phyloP scores from a whole-genome alignment of 2,797 vertebrate genomes.

The Chiroxiphia lanceolata region DNA sequence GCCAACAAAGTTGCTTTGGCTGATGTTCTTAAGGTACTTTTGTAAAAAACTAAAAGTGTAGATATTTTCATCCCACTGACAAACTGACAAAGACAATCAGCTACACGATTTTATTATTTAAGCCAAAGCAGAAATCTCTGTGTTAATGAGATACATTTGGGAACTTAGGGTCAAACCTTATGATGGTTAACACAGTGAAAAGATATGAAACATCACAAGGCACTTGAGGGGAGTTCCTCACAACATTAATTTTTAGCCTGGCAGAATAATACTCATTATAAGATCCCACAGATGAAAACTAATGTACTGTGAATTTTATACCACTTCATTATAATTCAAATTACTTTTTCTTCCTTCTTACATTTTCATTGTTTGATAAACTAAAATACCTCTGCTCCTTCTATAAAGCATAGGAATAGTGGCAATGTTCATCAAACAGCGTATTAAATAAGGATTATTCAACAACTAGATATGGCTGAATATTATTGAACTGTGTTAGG shows the following conservation, averaged over 20 bases:
- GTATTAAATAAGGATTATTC: not conserved
- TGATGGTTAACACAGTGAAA: slow-evolving; percentile 40
- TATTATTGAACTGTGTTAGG: not conserved
- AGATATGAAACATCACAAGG: slow-evolving; percentile 60
- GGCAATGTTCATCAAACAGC: not conserved
- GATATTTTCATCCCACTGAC: not conserved
- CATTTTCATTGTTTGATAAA: slow-evolving; percentile 64
- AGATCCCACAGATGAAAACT: slow-evolving; percentile 73
- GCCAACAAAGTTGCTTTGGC: not conserved
- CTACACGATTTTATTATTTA: not conserved
- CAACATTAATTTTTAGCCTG: slow-evolving; percentile 75
- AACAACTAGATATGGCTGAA: not conserved
- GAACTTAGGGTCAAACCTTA: slow-evolving; percentile 26
- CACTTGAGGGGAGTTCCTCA: slow-evolving; percentile 67
- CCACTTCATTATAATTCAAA: slow-evolving; percentile 75
- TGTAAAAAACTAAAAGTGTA: not conserved
- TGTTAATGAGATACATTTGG: slow-evolving; percentile 29
- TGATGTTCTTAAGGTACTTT: not conserved
- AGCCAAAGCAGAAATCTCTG: not conserved
- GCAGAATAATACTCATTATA: slow-evolving; percentile 73
- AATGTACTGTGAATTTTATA: slow-evolving; percentile 76
- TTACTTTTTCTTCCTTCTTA: slow-evolving; percentile 60
- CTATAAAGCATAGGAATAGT: not conserved
- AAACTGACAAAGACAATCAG: not conserved
- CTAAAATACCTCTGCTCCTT: slow-evolving; percentile 33